Percentiles rank a stretch among this genome's conserved stretches.
These are phyloP conservation scores for Matsumyia berberina DNA, from an alignment of 2,888 invertebrate species.

Conservation along the genomic window DNA sequence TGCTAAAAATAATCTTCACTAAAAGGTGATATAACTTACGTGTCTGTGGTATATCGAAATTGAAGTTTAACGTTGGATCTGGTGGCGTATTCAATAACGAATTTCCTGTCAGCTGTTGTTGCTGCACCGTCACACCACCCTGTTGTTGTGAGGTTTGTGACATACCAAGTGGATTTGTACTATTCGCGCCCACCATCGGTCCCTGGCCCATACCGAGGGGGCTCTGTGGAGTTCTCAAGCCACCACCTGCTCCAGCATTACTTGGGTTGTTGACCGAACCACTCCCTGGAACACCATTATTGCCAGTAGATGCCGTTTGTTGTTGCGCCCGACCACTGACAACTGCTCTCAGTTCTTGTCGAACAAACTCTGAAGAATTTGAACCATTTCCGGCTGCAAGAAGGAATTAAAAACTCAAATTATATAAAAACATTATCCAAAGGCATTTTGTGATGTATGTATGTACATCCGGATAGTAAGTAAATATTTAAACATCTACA, in stretches of 20 bases:
- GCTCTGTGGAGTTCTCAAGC: constrained; percentile 82
- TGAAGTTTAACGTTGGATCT: constrained; percentile 83
- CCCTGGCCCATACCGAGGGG: constrained; percentile 82
- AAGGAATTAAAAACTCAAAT: constrained; percentile 77
- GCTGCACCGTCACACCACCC: constrained; percentile 65
- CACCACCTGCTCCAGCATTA: constrained; percentile 53
- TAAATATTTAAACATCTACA: constrained; percentile 62
- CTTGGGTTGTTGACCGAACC: constrained; percentile 46
- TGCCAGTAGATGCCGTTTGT: constrained; percentile 81
- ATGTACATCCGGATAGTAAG: constrained; percentile 38
- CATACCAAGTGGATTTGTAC: constrained; percentile 81
- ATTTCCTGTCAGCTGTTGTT: constrained; percentile 78
- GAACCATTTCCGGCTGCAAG: constrained; percentile 86
- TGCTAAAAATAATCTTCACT: constrained; percentile 63
- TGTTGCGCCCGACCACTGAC: constrained; percentile 92
- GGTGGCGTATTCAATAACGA: constrained; percentile 83
- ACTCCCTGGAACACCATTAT: constrained; percentile 78
- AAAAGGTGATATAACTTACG: constrained; percentile 80
- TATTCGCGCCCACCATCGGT: constrained; percentile 81
- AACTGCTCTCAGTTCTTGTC: constrained; percentile 94
- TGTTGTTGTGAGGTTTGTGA: constrained; percentile 77
- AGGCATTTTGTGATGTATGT: constrained; percentile 16
- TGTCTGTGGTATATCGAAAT: constrained; percentile 82
- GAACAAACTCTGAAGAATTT: constrained; percentile 93
- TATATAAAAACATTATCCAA: constrained; percentile 35